Evolutionary conservation across 2,113 vertebrate species (phyloP).

Genomic region (Phrynosoma blainvillii): DNA sequence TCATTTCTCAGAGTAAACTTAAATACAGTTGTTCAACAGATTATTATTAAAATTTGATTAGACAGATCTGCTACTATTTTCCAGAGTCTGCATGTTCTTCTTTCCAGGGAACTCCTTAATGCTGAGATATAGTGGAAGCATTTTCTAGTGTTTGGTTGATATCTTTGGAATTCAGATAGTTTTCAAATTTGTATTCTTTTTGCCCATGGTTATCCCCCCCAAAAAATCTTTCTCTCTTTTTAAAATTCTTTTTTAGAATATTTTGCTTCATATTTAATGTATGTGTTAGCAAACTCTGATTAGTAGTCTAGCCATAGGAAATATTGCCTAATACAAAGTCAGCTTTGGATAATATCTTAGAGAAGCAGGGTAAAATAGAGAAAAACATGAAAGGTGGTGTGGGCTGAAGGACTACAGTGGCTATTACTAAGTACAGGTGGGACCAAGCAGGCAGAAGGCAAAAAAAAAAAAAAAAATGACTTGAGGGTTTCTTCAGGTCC

Average conservation of each 20-base stretch:
- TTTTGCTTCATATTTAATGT: conserved; percentile 17
- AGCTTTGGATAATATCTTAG: neutral
- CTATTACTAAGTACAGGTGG: neutral
- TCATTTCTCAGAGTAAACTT: neutral
- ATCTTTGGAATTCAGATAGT: neutral
- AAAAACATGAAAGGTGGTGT: neutral
- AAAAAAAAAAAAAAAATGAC: neutral
- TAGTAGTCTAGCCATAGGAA: conserved; percentile 5
- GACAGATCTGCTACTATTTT: neutral
- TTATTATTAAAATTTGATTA: neutral
- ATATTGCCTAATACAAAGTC: neutral
- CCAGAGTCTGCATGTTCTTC: neutral
- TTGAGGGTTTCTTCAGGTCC: neutral
- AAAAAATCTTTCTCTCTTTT: neutral
- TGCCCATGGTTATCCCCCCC: neutral
- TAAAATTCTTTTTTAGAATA: neutral
- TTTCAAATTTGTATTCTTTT: neutral
- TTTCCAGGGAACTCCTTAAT: neutral
- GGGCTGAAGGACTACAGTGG: neutral
- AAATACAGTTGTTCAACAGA: neutral
- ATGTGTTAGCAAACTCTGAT: neutral
- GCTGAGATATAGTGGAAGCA: neutral
- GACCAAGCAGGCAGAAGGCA: neutral
- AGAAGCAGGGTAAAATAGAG: neutral
- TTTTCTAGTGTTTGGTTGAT: neutral